Percentiles rank a stretch among this genome's conserved stretches.
These are phyloP conservation scores for Thaumetopoea pityocampa DNA, from an alignment of 1,140 invertebrate genomes.

Conservation along the genomic window DNA sequence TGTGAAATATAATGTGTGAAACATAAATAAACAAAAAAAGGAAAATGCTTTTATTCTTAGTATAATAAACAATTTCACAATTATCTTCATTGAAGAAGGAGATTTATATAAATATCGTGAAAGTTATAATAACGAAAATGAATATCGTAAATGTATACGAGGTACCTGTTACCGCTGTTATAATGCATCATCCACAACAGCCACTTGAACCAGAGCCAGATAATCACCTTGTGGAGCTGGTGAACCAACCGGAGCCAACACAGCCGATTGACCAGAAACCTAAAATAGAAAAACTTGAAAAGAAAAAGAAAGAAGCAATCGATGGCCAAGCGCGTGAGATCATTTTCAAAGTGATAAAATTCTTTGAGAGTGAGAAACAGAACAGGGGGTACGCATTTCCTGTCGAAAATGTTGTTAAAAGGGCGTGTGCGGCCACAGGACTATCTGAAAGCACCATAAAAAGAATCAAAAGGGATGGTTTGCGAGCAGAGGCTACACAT, in stretches of 20 bases:
- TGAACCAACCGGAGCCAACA: slow-evolving; percentile 26
- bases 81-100: slow-evolving; percentile 5
- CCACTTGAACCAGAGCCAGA: slow-evolving; percentile 25
- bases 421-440: slow-evolving; percentile 61
- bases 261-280: slow-evolving; percentile 32
- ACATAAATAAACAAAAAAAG: slow-evolving; percentile 18
- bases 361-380: slow-evolving; percentile 68
- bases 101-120: neutral
- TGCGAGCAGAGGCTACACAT: slow-evolving; percentile 59
- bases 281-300: slow-evolving; percentile 41
- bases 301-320: slow-evolving; percentile 65
- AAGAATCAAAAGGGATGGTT: slow-evolving; percentile 59
- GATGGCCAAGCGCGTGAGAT: slow-evolving; percentile 64
- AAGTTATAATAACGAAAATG: slow-evolving; percentile 15
- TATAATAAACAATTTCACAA: neutral
- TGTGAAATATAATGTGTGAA: slow-evolving; percentile 16
- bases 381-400: slow-evolving; percentile 64
- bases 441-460: slow-evolving; percentile 67
- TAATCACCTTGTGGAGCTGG: slow-evolving; percentile 7
- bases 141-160: slow-evolving; percentile 27
- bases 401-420: slow-evolving; percentile 64
- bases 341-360: slow-evolving; percentile 66
- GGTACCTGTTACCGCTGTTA: slow-evolving; percentile 15
- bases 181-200: slow-evolving; percentile 16
- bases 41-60: neutral